phyloP scores from a whole-genome alignment of 1,140 invertebrate genomes.

The Branchinecta lindahli region DNA sequence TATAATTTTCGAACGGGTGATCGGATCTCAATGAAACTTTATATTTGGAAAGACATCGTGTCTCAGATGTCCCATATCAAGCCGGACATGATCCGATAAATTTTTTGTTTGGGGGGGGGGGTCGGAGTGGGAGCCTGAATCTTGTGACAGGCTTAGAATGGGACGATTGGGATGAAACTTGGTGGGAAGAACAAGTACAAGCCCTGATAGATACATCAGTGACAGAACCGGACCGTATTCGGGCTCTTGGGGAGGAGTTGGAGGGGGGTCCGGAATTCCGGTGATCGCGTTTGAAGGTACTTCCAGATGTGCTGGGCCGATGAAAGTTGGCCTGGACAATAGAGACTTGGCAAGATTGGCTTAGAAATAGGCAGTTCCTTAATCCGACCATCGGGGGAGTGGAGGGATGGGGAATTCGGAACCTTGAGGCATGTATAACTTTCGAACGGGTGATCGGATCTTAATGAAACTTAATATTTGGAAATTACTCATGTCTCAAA shows the following conservation, averaged over 20 bases:
- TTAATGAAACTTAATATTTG: constrained; percentile 2
- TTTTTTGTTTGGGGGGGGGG: background rate
- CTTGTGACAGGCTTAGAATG: background rate
- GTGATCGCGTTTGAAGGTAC: no score
- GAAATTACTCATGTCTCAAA: background rate
- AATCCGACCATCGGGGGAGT: no score
- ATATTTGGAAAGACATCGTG: background rate
- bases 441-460: constrained; percentile 1
- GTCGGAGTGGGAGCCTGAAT: background rate
- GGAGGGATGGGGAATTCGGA: background rate
- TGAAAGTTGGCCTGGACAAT: no score
- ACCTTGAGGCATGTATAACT: background rate
- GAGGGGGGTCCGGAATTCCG: background rate
- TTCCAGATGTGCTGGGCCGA: no score
- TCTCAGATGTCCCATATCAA: background rate
- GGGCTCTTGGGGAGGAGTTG: background rate
- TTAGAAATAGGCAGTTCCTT: no score
- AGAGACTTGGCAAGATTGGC: no score
- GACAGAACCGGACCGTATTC: background rate
- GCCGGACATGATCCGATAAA: background rate
- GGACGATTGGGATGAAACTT: background rate
- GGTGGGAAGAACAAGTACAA: background rate
- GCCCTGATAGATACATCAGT: background rate
- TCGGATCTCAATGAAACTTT: background rate
- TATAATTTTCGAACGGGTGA: background rate